Percentiles rank a stretch among this genome's conserved stretches.
phyloP scores from a whole-genome alignment of 2,888 invertebrate species.

The Galerucella calmariensis region DNA sequence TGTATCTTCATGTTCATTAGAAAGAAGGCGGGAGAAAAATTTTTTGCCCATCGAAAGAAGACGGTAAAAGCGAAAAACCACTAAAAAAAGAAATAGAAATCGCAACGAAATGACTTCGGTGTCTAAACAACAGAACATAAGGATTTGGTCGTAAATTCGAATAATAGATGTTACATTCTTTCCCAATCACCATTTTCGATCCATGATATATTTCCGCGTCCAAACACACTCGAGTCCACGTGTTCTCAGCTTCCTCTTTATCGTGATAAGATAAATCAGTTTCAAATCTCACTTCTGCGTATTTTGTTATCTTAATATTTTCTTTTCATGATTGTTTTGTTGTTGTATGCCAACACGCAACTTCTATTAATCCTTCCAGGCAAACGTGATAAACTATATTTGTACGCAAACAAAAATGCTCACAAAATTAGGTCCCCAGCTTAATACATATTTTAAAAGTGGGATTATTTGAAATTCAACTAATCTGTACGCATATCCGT shows the following conservation, averaged over 20 bases:
- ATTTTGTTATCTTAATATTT: constrained; percentile 20
- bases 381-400: neutral
- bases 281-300: constrained; percentile 28
- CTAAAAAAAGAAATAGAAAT: constrained; percentile 1
- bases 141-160: constrained; percentile 7
- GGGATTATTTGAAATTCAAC: neutral
- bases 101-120: constrained; percentile 9
- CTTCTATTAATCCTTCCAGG: no score
- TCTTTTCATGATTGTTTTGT: constrained; percentile 21
- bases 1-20: no score
- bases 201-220: constrained; percentile 22
- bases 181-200: constrained; percentile 23
- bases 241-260: constrained; percentile 29
- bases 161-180: constrained; percentile 24
- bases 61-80: neutral
- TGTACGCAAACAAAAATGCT: neutral
- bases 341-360: constrained; percentile 24
- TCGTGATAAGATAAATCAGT: constrained; percentile 29
- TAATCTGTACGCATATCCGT: neutral
- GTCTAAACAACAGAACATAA: neutral
- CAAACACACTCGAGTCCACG: constrained; percentile 22
- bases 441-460: neutral
- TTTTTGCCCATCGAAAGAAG: neutral
- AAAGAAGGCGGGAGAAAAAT: no score
- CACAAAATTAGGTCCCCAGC: neutral